Evolutionary conservation across 2,888 invertebrate genomes (phyloP), one percentile per base, ranked within the genome.

Genomic region (Thumatha senex): DNA sequence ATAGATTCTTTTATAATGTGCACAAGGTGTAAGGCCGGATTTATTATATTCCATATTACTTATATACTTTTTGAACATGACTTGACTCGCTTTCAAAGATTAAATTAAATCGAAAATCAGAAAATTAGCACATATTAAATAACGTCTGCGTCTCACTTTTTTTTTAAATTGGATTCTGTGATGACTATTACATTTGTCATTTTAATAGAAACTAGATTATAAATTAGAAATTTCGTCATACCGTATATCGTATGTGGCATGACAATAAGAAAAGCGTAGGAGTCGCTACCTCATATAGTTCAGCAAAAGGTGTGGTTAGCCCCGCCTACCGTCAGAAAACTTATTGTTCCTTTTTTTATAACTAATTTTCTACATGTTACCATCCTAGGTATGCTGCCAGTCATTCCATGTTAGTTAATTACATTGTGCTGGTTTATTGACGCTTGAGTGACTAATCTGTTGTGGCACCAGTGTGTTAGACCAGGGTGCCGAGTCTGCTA

Each of bases 261-360:
- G 18, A 24, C 2, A 4, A 5, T 4, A 24, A 4, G 18, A 24
- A 24, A 5, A 24, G 75, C 65, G 76, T 76, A 56, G 76, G 75
- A 69, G 72, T 62, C 48, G 34, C 14, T 36, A 38, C 15, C 31
- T 36, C 36, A 45, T 46, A 61, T 63, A 63, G 59, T 57, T 54
- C 56, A 31, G 46, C 44, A 35, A 46, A 54, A 55, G 76, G 78
- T 69, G 76, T 61, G 56, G 55, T 40, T 40, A 48, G 50, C 56
- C 61, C 64, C 74, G 54, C 78, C 75, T 49, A 54, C 63, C 58
- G 71, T 73, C 62, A 48, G 48, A 58, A 51, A 55, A 63, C 42
- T 53, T 61, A 72, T 76, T 74, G 72, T 72, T 48, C 43, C 61
- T 52, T 60, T 71, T 72, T 71, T 72, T 72, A 73, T 56, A 67